phyloP scores from a whole-genome alignment of 2,797 vertebrate genomes.

The Urophycis tenuis region DNA sequence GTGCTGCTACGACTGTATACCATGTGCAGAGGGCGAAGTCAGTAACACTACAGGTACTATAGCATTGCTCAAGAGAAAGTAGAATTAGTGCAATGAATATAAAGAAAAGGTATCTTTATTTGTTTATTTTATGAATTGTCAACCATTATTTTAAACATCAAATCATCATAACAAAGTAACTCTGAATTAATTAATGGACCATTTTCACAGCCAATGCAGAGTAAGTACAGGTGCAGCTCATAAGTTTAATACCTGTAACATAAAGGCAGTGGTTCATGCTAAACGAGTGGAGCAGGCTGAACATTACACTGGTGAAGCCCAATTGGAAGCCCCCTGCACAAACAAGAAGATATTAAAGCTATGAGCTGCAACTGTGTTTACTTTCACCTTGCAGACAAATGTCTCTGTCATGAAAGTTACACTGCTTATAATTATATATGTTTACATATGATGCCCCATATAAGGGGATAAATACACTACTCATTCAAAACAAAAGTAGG shows the following conservation, averaged over 20 bases:
- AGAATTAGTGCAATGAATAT: not conserved
- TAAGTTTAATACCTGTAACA: not conserved
- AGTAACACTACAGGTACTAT: conserved; percentile 61
- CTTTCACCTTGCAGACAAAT: not conserved
- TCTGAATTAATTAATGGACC: not conserved
- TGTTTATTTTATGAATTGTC: not conserved
- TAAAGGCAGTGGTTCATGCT: not conserved
- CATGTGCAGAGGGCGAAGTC: conserved; percentile 64
- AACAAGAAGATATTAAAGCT: not conserved
- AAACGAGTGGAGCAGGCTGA: not conserved
- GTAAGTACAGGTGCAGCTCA: not conserved
- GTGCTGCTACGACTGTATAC: conserved; percentile 67
- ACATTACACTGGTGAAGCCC: not conserved
- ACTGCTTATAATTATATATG: not conserved
- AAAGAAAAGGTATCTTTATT: no score
- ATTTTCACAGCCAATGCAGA: not conserved
- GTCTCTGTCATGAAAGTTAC: not conserved
- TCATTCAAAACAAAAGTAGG: not conserved
- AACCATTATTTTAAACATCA: not conserved
- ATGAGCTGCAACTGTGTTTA: not conserved
- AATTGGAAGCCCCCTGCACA: not conserved
- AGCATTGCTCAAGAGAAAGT: not conserved
- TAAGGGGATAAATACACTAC: not conserved
- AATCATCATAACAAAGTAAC: not conserved
- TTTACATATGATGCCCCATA: not conserved